Conservation (phyloP, 2,797 vertebrate species). For the Parauchenoglanis ngamensis region DNA sequence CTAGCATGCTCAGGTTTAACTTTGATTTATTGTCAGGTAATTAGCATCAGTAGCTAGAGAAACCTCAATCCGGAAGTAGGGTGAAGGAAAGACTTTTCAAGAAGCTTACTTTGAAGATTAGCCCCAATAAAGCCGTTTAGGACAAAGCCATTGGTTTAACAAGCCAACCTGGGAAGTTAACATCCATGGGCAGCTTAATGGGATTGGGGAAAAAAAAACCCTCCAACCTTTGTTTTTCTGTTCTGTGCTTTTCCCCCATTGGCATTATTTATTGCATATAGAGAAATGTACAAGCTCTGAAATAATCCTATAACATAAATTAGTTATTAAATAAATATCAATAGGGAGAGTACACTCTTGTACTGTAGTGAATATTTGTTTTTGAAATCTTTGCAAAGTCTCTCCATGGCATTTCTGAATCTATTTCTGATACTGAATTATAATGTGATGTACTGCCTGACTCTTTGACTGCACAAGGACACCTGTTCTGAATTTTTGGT, state of each 20-base stretch:
- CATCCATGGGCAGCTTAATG: conserved; percentile 50
- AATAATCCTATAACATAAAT: background rate
- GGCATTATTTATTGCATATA: background rate
- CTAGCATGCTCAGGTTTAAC: conserved; percentile 15
- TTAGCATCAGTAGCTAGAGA: conserved; percentile 72
- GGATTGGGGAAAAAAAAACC: background rate
- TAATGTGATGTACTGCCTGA: background rate
- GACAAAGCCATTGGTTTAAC: conserved; percentile 63
- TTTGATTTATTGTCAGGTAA: conserved; percentile 67
- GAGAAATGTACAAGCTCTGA: background rate
- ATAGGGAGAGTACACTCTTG: background rate
- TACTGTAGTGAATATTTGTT: background rate
- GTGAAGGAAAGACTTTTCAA: conserved; percentile 63
- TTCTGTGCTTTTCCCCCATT: no score
- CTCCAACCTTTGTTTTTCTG: background rate
- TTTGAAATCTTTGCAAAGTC: background rate
- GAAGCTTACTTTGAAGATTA: conserved; percentile 70
- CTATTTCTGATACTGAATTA: background rate
- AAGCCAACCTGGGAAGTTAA: conserved; percentile 50
- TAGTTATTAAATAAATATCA: background rate
- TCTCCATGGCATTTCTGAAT: background rate
- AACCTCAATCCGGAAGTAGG: conserved; percentile 66
- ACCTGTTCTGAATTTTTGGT: background rate
- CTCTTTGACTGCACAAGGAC: background rate
- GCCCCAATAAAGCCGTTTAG: conserved; percentile 66